These are phyloP conservation scores for Tautogolabrus adspersus DNA, from an alignment of 2,113 vertebrate species.

Conservation along the genomic window DNA sequence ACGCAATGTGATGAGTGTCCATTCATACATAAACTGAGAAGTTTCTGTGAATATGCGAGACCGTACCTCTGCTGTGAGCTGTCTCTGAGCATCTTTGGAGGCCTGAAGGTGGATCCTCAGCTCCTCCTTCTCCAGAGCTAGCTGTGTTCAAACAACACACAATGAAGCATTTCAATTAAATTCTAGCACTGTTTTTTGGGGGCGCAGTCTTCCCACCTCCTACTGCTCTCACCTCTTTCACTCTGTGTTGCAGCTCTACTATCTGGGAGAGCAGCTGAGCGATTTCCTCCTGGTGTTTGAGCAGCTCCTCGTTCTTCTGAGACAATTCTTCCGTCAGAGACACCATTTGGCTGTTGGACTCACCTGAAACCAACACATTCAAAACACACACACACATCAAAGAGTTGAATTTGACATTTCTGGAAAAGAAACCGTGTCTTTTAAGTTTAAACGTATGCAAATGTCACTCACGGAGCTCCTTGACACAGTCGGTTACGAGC, in stretches of 20 bases:
- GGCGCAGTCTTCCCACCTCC: too few relatives aligned
- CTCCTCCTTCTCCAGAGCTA: constrained; percentile 97
- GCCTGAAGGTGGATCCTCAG: constrained; percentile 95
- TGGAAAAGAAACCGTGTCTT: background rate
- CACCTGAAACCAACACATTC: constrained; percentile 79
- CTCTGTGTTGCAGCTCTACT: constrained; percentile 93
- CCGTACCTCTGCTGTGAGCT: constrained; percentile 93
- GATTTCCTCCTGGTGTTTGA: constrained; percentile 96
- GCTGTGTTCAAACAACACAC: constrained; percentile 79
- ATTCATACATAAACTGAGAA: too few relatives aligned
- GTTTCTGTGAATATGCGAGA: too few relatives aligned
- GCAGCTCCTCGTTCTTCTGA: constrained; percentile 91
- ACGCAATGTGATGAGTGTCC: too few relatives aligned
- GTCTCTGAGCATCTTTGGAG: constrained; percentile 96
- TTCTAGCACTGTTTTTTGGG: too few relatives aligned
- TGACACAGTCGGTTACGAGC: constrained; percentile 95
- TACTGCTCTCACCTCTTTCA: constrained; percentile 87
- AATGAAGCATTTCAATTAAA: too few relatives aligned
- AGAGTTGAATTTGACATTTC: background rate
- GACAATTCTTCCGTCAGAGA: constrained; percentile 91
- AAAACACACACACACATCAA: background rate
- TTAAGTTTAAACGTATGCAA: background rate
- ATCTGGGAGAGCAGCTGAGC: constrained; percentile 94
- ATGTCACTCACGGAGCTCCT: constrained; percentile 92
- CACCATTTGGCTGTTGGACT: constrained; percentile 95